A percentile compares a stretch with the other conserved stretches of the same genome.
Conservation (phyloP, 1,140 invertebrate species). For the Drosophila truncata region DNA sequence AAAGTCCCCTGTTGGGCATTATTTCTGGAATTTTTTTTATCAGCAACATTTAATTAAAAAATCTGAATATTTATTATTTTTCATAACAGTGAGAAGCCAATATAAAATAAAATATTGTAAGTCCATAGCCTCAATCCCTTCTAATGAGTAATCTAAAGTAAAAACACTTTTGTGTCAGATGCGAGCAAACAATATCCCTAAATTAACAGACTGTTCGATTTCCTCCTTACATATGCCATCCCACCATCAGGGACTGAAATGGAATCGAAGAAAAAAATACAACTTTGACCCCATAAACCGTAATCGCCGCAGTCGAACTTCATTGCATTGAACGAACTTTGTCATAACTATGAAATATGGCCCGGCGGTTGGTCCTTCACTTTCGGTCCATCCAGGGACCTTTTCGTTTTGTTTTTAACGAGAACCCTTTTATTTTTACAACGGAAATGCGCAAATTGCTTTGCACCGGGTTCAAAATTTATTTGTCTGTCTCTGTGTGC, state of each 20-base stretch:
- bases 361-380: constrained; percentile 43
- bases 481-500: constrained; percentile 45
- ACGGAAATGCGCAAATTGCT: constrained; percentile 82
- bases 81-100: not conserved
- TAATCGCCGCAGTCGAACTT: constrained; percentile 45
- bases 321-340: constrained; percentile 69
- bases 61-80: not conserved
- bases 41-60: not conserved
- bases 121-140: not conserved
- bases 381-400: constrained; percentile 42
- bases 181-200: not conserved
- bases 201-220: constrained; percentile 24
- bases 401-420: constrained; percentile 77
- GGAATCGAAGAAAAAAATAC: constrained; percentile 3
- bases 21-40: not conserved
- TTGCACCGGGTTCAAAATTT: constrained; percentile 76
- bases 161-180: not conserved
- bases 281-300: constrained; percentile 16
- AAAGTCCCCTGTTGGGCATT: not conserved
- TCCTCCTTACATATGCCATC: constrained; percentile 6
- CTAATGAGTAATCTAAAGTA: not conserved
- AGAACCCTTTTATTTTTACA: constrained; percentile 79
- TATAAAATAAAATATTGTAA: not conserved
- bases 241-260: not conserved
- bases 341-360: constrained; percentile 75